phyloP scores from a whole-genome alignment of 2,888 invertebrate species.

The Ramazzottius varieornatus region DNA sequence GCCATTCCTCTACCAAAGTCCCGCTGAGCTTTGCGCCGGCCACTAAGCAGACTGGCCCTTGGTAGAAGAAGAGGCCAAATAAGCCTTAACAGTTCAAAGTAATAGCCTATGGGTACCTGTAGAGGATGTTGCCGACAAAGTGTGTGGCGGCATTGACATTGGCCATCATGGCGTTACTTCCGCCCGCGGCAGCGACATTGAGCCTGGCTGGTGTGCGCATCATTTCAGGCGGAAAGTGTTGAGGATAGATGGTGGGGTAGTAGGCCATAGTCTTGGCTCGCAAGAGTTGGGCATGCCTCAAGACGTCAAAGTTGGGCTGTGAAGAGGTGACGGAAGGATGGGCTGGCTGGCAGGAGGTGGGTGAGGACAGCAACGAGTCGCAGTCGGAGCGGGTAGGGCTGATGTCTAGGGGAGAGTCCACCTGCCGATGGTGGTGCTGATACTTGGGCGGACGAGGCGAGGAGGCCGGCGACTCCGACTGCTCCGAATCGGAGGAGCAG shows the following conservation, averaged over 20 bases:
- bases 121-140: constrained; percentile 1
- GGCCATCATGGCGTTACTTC: background rate
- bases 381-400: background rate
- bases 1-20: no score
- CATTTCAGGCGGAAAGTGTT: no score
- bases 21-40: no score
- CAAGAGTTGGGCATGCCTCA: background rate
- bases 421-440: background rate
- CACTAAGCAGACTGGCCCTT: no score
- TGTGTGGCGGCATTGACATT: background rate
- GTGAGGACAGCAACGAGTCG: background rate
- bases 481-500: background rate
- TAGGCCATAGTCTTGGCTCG: background rate
- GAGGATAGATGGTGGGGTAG: background rate
- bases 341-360: background rate
- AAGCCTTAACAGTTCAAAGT: no score
- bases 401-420: background rate
- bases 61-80: no score
- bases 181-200: background rate
- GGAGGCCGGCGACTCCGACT: background rate
- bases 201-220: background rate
- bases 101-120: no score
- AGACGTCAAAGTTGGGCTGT: background rate
- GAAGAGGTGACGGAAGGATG: background rate
- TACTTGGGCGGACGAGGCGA: background rate